Conservation (phyloP, 2,888 invertebrate species). For the Diploptera punctata region DNA sequence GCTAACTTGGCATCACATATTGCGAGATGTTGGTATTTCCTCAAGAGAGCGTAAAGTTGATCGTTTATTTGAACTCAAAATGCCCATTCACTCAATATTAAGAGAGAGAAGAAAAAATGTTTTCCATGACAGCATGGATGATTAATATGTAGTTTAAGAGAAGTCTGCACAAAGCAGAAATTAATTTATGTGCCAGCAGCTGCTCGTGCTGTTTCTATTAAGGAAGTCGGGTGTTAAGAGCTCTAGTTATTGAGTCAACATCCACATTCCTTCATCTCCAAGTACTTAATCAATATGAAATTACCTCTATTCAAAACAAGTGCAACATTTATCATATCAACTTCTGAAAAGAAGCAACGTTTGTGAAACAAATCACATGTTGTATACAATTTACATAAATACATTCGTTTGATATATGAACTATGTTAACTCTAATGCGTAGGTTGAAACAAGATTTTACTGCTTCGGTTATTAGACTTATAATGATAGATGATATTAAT, state of each 20-base stretch:
- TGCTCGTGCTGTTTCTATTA: conserved; percentile 22
- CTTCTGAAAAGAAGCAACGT: too few relatives aligned
- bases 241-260: conserved; percentile 17
- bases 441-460: too few relatives aligned
- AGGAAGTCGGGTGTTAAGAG: conserved; percentile 3
- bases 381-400: too few relatives aligned
- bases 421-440: too few relatives aligned
- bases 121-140: conserved; percentile 22
- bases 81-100: conserved; percentile 20
- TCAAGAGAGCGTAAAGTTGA: neutral
- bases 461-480: too few relatives aligned
- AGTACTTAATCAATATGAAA: neutral
- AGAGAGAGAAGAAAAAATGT: neutral
- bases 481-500: too few relatives aligned
- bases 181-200: conserved; percentile 30
- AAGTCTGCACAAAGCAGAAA: conserved; percentile 18
- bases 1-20: neutral
- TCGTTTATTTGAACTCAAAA: conserved; percentile 10
- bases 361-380: too few relatives aligned
- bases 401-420: too few relatives aligned
- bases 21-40: neutral
- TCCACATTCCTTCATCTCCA: neutral
- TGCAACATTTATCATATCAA: too few relatives aligned
- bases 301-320: too few relatives aligned
- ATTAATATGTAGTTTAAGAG: conserved; percentile 18